Conservation (phyloP, 2,113 vertebrate genomes). For the Carlito syrichta region DNA sequence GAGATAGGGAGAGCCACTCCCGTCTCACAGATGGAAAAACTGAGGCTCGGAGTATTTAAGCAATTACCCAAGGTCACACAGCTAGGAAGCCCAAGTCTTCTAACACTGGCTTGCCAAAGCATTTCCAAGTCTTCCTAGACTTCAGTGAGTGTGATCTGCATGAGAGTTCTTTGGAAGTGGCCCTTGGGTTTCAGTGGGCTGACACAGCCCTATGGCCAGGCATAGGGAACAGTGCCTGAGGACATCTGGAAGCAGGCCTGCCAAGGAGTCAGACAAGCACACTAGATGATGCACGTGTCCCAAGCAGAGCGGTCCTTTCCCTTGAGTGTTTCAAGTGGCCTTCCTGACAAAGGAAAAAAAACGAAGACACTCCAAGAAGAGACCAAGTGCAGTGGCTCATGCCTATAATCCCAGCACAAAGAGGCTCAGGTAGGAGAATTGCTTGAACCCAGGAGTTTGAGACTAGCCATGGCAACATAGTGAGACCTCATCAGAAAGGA, state of each 20-base stretch:
- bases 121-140: background rate
- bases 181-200: background rate
- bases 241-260: background rate
- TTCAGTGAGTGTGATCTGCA: accelerated
- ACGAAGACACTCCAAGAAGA: background rate
- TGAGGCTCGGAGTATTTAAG: background rate
- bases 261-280: background rate
- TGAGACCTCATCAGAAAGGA: too few relatives aligned
- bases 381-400: too few relatives aligned
- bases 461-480: too few relatives aligned
- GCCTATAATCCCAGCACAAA: too few relatives aligned
- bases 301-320: background rate
- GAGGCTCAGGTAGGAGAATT: too few relatives aligned
- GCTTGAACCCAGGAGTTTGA: too few relatives aligned
- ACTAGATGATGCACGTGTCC: accelerated
- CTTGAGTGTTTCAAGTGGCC: background rate
- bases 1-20: background rate
- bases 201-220: background rate
- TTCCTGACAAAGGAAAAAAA: background rate
- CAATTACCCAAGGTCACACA: background rate
- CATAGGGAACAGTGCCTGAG: accelerated
- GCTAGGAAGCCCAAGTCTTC: background rate
- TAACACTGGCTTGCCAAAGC: background rate
- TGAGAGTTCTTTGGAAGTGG: background rate
- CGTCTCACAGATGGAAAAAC: background rate